Evolutionary conservation across 1,140 invertebrate species (phyloP).

Genomic region (Phortica variegata): DNA sequence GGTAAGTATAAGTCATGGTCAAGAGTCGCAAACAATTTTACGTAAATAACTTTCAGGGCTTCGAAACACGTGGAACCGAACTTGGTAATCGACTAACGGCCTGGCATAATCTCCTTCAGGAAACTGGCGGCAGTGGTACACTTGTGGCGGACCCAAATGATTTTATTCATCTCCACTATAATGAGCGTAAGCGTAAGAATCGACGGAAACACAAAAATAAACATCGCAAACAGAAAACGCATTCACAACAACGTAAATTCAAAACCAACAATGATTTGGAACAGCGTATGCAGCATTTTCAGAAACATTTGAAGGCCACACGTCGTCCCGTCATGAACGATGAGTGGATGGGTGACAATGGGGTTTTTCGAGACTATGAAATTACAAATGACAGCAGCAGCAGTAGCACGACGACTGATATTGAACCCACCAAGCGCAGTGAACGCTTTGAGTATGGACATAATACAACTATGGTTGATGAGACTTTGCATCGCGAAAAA

Average conservation of each 20-base stretch:
- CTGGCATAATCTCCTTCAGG: constrained; percentile 81
- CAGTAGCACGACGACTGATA: constrained; percentile 8
- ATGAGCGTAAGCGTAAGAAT: constrained; percentile 48
- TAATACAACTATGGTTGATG: constrained; percentile 49
- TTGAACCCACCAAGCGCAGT: constrained; percentile 22
- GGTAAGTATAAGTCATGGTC: constrained; percentile 54
- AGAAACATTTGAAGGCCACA: constrained; percentile 36
- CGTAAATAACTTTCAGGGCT: constrained; percentile 61
- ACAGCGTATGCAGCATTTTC: constrained; percentile 29
- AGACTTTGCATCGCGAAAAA: constrained; percentile 40
- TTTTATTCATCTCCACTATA: constrained; percentile 23
- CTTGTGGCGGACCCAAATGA: constrained; percentile 58
- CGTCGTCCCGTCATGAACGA: constrained; percentile 14
- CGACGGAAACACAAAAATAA: constrained; percentile 53
- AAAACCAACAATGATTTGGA: constrained; percentile 25
- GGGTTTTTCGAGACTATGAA: constrained; percentile 45
- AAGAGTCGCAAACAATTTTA: constrained; percentile 12
- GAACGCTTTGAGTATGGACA: constrained; percentile 43
- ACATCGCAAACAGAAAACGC: constrained; percentile 57
- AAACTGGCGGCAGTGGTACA: constrained; percentile 68
- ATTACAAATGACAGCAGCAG: constrained; percentile 36
- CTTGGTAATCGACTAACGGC: constrained; percentile 75
- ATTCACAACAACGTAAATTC: constrained; percentile 38
- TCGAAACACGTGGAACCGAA: constrained; percentile 84
- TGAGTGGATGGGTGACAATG: constrained; percentile 43